A percentile compares a stretch with the other conserved stretches of the same genome.
phyloP scores from a whole-genome alignment of 2,113 vertebrate genomes.

The Balaeniceps rex region DNA sequence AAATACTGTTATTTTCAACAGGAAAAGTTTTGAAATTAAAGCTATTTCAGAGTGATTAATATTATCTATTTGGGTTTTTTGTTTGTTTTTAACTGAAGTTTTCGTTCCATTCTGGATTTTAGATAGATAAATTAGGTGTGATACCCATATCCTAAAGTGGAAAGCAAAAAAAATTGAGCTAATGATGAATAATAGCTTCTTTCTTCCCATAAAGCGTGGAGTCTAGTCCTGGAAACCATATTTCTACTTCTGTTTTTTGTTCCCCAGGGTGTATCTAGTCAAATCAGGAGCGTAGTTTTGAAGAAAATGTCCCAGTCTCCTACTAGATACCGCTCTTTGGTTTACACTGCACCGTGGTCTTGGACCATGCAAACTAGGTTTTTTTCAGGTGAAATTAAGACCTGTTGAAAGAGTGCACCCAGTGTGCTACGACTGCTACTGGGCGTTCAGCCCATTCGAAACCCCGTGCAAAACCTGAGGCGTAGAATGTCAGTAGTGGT shows the following conservation, averaged over 20 bases:
- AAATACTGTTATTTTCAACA: background rate
- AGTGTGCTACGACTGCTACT: fast-evolving
- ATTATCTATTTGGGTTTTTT: background rate
- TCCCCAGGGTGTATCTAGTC: background rate
- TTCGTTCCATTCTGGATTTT: background rate
- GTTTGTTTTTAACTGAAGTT: background rate
- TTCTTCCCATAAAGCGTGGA: background rate
- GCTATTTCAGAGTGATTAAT: background rate
- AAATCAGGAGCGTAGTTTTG: background rate
- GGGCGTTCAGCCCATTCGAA: background rate
- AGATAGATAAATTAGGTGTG: background rate
- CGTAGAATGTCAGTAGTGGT: fast-evolving
- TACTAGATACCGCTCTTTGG: background rate
- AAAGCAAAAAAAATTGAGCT: background rate
- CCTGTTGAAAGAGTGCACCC: background rate
- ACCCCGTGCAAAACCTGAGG: background rate
- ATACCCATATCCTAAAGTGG: background rate
- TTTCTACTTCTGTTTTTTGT: background rate
- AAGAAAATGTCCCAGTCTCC: background rate
- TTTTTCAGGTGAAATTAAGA: background rate
- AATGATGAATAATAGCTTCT: background rate
- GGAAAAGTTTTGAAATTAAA: background rate
- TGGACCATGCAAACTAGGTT: background rate
- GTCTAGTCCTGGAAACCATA: background rate
- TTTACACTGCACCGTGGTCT: background rate